Evolutionary conservation across 2,888 invertebrate genomes (phyloP), one percentile per base, ranked within the genome.

Genomic region (Nephrotoma appendiculata): DNA sequence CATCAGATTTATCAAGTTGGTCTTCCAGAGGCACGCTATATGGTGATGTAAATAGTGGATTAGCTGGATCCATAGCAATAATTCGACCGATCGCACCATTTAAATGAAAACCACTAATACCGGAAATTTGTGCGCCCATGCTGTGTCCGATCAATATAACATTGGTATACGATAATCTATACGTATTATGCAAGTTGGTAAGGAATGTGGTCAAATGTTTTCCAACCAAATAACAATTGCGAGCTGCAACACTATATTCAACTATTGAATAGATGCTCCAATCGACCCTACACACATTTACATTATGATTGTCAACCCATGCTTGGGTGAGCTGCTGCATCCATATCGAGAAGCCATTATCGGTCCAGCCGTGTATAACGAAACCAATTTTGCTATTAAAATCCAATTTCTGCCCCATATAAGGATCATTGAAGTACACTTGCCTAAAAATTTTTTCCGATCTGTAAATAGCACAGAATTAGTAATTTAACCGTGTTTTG

Each of bases 1-100:
- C 91, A 88, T 91, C 91, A 0, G 89, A 89, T 57, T 88, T 87
- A 87, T 91, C 92, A 44, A 91, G 86, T 1, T 91, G 89, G 87
- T 90, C 91, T 86, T 89, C 88, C 19, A 89, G 85, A 15, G 90
- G 89, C 7, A 91, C 90, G 15, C 89, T 90, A 1, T 90, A 89
- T 1, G 91, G 91, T 87, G 91, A 86, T 0, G 91, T 90, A 87
- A 91, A 91, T 6, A 91, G 88, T 9, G 91, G 91, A 7, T 91
- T 91, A 1, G 91, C 91, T 71, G 91, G 92, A 89, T 91, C 91
- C 86, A 91, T 88, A 7, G 91, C 91, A 87, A 91, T 91, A 87
- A 91, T 91, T 88, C 91, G 90, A 87, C 91, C 91, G 85, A 91
- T 88, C 87, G 89, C 87, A 0, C 91, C 90, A 31, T 89, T 88